A percentile compares a stretch with the other conserved stretches of the same genome.
These are phyloP conservation scores for Archips crataeganus DNA, from an alignment of 2,888 invertebrate genomes.

Conservation along the genomic window DNA sequence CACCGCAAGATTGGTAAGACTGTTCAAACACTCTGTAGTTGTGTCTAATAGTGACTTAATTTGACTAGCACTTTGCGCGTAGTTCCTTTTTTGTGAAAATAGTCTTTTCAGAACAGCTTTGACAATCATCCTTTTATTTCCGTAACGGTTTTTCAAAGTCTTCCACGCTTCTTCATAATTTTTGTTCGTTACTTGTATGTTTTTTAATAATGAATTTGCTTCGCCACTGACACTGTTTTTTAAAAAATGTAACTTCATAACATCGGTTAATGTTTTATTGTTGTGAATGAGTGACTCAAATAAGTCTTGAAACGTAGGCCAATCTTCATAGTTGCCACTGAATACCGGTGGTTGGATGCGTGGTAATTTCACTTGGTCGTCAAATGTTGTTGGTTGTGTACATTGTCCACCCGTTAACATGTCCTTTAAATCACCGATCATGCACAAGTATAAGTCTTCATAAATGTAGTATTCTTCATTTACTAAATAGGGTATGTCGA, in stretches of 20 bases:
- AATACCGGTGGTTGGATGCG: constrained; percentile 17
- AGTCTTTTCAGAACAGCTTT: constrained; percentile 29
- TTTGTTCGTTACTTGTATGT: not conserved
- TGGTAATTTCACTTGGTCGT: constrained; percentile 13
- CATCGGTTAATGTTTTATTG: constrained; percentile 7
- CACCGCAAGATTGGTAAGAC: constrained; percentile 31
- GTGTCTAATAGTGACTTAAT: constrained; percentile 49
- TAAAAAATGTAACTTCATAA: constrained; percentile 19
- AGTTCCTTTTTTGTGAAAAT: constrained; percentile 45
- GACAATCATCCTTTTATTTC: constrained; percentile 17
- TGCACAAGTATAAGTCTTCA: constrained; percentile 35
- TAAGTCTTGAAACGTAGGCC: constrained; percentile 30
- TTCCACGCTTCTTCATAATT: constrained; percentile 27
- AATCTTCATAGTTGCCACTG: constrained; percentile 23
- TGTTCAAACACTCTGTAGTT: constrained; percentile 48
- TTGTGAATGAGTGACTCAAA: constrained; percentile 26
- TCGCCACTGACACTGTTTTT: constrained; percentile 20
- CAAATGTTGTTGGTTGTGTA: not conserved
- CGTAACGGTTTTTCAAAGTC: constrained; percentile 12
- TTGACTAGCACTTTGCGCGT: constrained; percentile 37
- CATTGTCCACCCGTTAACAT: not conserved
- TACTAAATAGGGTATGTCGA: constrained; percentile 32
- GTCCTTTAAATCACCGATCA: constrained; percentile 8
- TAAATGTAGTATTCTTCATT: constrained; percentile 37
- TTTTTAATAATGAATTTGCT: constrained; percentile 5